A percentile compares a stretch with the other conserved stretches of the same genome.
These are phyloP conservation scores for Xestia sexstrigata DNA, from an alignment of 2,888 invertebrate genomes.

Conservation along the genomic window DNA sequence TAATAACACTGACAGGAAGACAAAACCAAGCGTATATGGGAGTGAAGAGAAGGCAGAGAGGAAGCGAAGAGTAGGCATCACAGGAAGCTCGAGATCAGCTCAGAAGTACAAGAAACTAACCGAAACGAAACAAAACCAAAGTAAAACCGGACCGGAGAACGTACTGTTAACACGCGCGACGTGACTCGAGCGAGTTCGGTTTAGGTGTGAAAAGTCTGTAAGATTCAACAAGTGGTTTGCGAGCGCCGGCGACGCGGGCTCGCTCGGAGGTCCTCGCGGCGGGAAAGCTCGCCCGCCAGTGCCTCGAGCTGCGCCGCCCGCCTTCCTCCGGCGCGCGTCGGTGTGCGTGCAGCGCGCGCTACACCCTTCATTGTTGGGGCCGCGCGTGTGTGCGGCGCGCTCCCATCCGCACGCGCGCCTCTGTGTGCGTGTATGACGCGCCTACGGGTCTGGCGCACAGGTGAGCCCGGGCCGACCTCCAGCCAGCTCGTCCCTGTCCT, in stretches of 20 bases:
- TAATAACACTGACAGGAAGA: slow-evolving; percentile 85
- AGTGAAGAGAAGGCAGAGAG: slow-evolving; percentile 78
- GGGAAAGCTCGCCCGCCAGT: slow-evolving; percentile 89
- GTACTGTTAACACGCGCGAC: slow-evolving; percentile 77
- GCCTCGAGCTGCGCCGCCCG: slow-evolving; percentile 75
- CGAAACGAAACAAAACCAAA: slow-evolving; percentile 58
- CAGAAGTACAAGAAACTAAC: slow-evolving; percentile 61
- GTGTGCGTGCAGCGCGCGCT: slow-evolving; percentile 71
- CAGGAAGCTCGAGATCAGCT: slow-evolving; percentile 75
- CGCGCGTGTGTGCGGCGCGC: slow-evolving; percentile 58
- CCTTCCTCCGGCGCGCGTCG: slow-evolving; percentile 59
- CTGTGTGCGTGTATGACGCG: slow-evolving; percentile 82
- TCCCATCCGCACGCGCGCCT: slow-evolving; percentile 55
- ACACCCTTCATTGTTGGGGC: slow-evolving; percentile 69
- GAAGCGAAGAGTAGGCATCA: slow-evolving; percentile 86
- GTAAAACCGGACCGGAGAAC: slow-evolving; percentile 65
- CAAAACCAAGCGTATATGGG: slow-evolving; percentile 79
- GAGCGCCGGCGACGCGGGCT: slow-evolving; percentile 82
- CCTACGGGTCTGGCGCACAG: slow-evolving; percentile 85
- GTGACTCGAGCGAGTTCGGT: slow-evolving; percentile 76
- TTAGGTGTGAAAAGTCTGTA: slow-evolving; percentile 77
- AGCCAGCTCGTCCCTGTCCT: slow-evolving; percentile 79
- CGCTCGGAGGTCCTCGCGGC: slow-evolving; percentile 81
- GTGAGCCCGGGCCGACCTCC: slow-evolving; percentile 88
- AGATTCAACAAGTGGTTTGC: slow-evolving; percentile 89